Percentiles rank a stretch among this genome's conserved stretches.
These are phyloP conservation scores for Drosophila bifasciata DNA, from an alignment of 1,140 invertebrate genomes.

Conservation along the genomic window DNA sequence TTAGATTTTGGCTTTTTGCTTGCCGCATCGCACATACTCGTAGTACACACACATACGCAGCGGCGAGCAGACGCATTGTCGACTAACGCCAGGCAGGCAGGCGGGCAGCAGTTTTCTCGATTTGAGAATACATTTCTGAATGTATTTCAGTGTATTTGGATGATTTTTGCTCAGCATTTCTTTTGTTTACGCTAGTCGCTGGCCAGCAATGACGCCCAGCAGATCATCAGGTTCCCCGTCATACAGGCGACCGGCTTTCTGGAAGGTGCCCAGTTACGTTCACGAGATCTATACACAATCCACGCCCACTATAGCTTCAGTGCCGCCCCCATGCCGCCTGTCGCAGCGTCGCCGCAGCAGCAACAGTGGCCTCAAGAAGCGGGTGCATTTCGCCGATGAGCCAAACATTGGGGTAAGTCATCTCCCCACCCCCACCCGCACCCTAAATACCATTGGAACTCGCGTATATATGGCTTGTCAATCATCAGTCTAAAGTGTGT, in stretches of 20 bases:
- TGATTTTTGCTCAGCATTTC: conserved; percentile 56
- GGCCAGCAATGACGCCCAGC: conserved; percentile 77
- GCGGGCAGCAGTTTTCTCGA: conserved; percentile 34
- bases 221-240: conserved; percentile 65
- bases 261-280: conserved; percentile 85
- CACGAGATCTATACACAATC: neutral
- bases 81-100: conserved; percentile 31
- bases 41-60: conserved; percentile 56
- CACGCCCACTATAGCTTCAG: conserved; percentile 22
- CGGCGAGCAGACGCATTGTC: conserved; percentile 65
- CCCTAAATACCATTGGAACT: conserved; percentile 1
- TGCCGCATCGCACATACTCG: conserved; percentile 19
- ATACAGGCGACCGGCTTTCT: conserved; percentile 87
- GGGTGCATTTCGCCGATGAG: conserved; percentile 75
- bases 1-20: conserved; percentile 47
- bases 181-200: conserved; percentile 78
- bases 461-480: conserved; percentile 54
- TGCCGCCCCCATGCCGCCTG: conserved; percentile 3
- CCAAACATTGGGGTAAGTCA: conserved; percentile 65
- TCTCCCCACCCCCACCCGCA: conserved; percentile 12
- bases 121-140: conserved; percentile 50
- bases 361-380: conserved; percentile 77
- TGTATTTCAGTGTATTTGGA: conserved; percentile 67
- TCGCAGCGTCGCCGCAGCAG: conserved; percentile 51
- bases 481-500: conserved; percentile 46